phyloP scores from a whole-genome alignment of 2,888 invertebrate genomes.

The Drosophila dives region DNA sequence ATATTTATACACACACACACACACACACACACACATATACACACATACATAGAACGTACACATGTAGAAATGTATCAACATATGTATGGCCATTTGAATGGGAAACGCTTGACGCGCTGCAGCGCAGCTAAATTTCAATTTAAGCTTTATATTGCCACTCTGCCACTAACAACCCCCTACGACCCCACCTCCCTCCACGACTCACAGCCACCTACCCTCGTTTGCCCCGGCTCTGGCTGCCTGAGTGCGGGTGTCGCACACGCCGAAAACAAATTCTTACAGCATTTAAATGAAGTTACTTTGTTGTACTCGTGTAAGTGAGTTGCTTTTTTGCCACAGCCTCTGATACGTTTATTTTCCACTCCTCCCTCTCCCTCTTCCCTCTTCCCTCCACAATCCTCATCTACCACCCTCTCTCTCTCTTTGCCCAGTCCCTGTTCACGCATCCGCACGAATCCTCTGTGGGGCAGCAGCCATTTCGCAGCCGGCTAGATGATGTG shows the following conservation, averaged over 20 bases:
- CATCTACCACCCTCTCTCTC: background rate
- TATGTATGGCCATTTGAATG: conserved; percentile 61
- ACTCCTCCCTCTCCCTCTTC: background rate
- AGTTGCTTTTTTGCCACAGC: conserved; percentile 50
- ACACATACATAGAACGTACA: conserved; percentile 16
- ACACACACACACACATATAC: background rate
- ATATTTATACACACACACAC: conserved; percentile 9
- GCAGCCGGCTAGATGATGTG: conserved; percentile 34
- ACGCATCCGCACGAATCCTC: conserved; percentile 36
- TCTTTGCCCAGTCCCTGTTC: background rate
- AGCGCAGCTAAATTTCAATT: conserved; percentile 54
- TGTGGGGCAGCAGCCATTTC: conserved; percentile 28
- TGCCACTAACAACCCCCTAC: background rate
- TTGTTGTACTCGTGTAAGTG: conserved; percentile 67
- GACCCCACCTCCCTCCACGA: background rate
- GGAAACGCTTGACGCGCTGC: conserved; percentile 41
- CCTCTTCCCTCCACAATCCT: background rate
- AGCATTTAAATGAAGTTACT: conserved; percentile 80
- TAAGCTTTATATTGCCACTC: conserved; percentile 59
- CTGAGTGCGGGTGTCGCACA: conserved; percentile 59
- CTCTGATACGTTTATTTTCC: conserved; percentile 32
- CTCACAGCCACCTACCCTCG: background rate
- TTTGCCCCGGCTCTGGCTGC: background rate
- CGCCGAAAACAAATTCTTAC: conserved; percentile 78
- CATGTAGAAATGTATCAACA: conserved; percentile 54